Base-by-base conservation (phyloP, 2,888 invertebrate genomes). In the Standfussiana lucernea region DNA sequence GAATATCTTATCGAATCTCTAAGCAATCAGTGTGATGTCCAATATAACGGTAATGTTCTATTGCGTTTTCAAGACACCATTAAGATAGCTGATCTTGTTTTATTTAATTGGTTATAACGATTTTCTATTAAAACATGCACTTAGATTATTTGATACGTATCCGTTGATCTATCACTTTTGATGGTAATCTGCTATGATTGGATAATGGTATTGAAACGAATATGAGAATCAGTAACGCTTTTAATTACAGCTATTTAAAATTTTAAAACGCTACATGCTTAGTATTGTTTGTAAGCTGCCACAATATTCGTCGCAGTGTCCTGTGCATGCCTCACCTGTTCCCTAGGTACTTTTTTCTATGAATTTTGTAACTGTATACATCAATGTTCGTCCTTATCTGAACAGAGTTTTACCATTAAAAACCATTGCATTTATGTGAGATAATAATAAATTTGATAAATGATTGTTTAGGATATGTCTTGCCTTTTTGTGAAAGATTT, bases 71-170 rank as follows among this genome's bases (percentile, higher is more conserved):
- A 28, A 28, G 24, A 47, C 40, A 24, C 59, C 28, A 62, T 83
- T 72, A 67, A 61, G 68, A 67, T 86, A 69, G 59, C 24, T 68
- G 77, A 64, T 82, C 77, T 64, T 82, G 86, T 66, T 62, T 85
- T 66, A 21, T 69, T 66, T 72, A 69, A 82, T 69, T 61, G 75
- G 37, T 68, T 28, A 56, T 56, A 42, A 45, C 37, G 42, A 73
- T 85, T 80, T 77, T 37, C 32, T 79, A 45, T 53, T 21, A 45
- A 76, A 77, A 65, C 56, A 35, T 83, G 35, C 47, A 59, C 64
- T 61, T 68, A 56, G 42, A 67, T 71, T 66, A 64, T 8, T 50
- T 59, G 28, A 83, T 83, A 10, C 5, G 47, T 69, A 67, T 77
- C 69, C 28, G 11, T 32, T 40, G 18, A 42, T 72, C 18, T 64